These are phyloP conservation scores for Acanthisitta chloris DNA, from an alignment of 2,113 vertebrate genomes.

Conservation along the genomic window DNA sequence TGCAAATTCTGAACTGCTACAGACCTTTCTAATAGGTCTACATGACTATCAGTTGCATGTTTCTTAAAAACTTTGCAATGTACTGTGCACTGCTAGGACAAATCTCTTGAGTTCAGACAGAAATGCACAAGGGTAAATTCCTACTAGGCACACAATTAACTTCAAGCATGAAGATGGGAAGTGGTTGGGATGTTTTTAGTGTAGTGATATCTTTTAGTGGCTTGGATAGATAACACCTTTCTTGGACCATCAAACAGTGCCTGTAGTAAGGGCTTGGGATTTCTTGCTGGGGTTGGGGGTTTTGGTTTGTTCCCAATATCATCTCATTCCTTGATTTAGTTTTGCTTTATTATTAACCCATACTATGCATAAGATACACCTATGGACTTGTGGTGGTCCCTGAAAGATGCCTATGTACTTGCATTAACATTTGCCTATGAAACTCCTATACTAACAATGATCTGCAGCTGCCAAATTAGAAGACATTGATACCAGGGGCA, in stretches of 20 bases:
- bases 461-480: not conserved
- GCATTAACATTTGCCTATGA: not conserved
- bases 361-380: not conserved
- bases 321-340: not conserved
- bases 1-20: not conserved
- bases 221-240: not conserved
- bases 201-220: no score
- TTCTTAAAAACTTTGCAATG: not conserved
- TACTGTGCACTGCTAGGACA: not conserved
- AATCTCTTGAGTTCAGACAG: not conserved
- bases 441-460: not conserved
- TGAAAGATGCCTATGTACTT: not conserved
- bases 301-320: not conserved
- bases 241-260: not conserved
- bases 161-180: not conserved
- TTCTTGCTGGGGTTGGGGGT: not conserved
- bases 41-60: fast-evolving
- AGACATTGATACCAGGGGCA: not conserved
- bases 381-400: not conserved
- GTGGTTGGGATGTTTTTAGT: not conserved
- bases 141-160: not conserved
- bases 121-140: not conserved
- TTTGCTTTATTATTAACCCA: not conserved
- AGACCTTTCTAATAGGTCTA: not conserved
- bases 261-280: not conserved